phyloP scores from a whole-genome alignment of 2,888 invertebrate genomes.

The Aleiodes testaceus region DNA sequence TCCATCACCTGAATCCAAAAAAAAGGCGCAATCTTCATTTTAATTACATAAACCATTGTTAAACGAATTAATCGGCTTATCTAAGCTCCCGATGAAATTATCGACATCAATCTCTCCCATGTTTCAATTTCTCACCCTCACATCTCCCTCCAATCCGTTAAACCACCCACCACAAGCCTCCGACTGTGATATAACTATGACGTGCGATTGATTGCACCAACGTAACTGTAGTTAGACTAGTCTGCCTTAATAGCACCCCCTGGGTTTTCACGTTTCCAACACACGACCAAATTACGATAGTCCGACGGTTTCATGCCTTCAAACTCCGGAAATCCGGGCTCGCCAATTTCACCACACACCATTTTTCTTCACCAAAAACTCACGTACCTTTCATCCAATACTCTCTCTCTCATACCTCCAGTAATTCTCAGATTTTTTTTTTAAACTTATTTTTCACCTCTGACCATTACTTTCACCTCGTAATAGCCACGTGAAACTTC shows the following conservation, averaged over 20 bases:
- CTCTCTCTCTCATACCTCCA: neutral
- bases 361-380: conserved; percentile 11
- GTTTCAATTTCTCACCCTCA: neutral
- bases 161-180: neutral
- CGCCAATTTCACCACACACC: conserved; percentile 1
- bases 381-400: neutral
- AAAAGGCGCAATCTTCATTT: too few relatives aligned
- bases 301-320: neutral
- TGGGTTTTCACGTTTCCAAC: neutral
- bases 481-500: neutral
- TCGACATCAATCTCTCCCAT: conserved; percentile 20
- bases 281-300: neutral
- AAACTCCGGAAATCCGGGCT: conserved; percentile 5
- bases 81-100: neutral
- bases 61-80: neutral
- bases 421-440: too few relatives aligned
- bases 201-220: conserved; percentile 36
- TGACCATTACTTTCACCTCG: neutral
- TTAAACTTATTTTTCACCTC: neutral
- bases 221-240: conserved; percentile 12
- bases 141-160: conserved; percentile 9
- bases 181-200: conserved; percentile 12
- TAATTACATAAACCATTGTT: neutral
- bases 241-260: conserved; percentile 19
- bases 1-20: neutral